phyloP scores from a whole-genome alignment of 2,888 invertebrate species.

The Erebia ligea region DNA sequence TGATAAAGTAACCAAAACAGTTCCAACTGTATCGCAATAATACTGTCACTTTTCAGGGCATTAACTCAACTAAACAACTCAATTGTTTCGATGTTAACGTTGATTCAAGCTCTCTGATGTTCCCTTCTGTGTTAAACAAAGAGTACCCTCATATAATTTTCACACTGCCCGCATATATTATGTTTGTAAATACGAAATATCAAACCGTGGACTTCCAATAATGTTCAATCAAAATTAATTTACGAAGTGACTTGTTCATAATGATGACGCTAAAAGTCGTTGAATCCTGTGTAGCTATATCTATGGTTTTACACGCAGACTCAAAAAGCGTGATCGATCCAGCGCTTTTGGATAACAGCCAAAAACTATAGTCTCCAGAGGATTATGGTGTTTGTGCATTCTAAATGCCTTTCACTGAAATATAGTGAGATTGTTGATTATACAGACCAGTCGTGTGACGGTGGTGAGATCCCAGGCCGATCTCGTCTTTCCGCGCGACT shows the following conservation, averaged over 20 bases:
- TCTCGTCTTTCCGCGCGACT: constrained; percentile 75
- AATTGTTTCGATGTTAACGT: not conserved
- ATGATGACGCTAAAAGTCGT: constrained; percentile 39
- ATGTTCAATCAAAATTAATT: constrained; percentile 22
- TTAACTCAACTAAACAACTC: not conserved
- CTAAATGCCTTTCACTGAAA: constrained; percentile 43
- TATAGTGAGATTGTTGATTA: constrained; percentile 42
- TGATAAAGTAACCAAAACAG: constrained; percentile 13
- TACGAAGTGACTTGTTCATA: constrained; percentile 20
- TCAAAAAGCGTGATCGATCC: constrained; percentile 72
- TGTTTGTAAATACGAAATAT: constrained; percentile 9
- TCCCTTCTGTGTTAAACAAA: not conserved
- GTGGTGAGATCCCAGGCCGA: constrained; percentile 85
- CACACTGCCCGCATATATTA: constrained; percentile 29
- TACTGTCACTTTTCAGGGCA: too few relatives aligned
- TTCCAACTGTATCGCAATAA: not conserved
- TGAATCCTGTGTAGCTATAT: constrained; percentile 57
- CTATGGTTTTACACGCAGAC: constrained; percentile 60
- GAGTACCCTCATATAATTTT: constrained; percentile 22
- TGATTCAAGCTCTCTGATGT: not conserved
- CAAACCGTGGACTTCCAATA: constrained; percentile 4
- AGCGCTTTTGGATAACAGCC: constrained; percentile 73
- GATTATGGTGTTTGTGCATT: constrained; percentile 54
- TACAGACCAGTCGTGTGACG: constrained; percentile 83
- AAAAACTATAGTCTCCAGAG: constrained; percentile 65